Percentiles rank a stretch among this genome's conserved stretches.
Evolutionary conservation across 37 sponge, comb jelly and placozoan species (phyloP).

Genomic region (Aphrocallistes beatrix): DNA sequence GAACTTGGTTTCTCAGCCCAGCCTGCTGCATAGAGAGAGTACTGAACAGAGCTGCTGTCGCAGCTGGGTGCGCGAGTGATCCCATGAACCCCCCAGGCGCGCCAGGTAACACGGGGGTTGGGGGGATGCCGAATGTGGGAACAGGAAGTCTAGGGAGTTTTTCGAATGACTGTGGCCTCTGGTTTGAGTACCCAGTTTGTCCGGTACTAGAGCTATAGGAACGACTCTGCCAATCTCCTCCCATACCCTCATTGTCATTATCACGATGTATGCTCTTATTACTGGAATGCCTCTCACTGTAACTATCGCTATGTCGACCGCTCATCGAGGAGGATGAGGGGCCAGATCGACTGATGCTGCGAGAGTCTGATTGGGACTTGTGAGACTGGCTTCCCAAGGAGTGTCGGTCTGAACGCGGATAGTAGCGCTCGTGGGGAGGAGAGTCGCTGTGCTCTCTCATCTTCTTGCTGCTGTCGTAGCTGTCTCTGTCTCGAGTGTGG

Average conservation of each 20-base stretch:
- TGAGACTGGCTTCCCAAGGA: neutral
- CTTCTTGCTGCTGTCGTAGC: neutral
- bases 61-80: neutral
- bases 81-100: neutral
- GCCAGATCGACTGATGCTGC: neutral
- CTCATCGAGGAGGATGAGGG: neutral
- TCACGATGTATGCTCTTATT: neutral
- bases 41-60: neutral
- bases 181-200: neutral
- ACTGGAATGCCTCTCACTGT: neutral
- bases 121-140: neutral
- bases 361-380: constrained; percentile 1
- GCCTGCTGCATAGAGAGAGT: neutral
- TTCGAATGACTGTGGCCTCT: neutral
- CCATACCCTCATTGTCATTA: neutral
- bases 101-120: neutral
- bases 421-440: neutral
- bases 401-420: constrained; percentile 5
- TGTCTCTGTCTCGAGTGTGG: neutral
- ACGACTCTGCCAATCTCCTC: neutral
- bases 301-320: neutral
- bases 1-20: neutral
- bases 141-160: neutral
- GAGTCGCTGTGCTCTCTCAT: neutral
- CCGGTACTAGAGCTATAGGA: neutral